A percentile compares a stretch with the other conserved stretches of the same genome.
phyloP scores from a whole-genome alignment of 1,140 invertebrate genomes.

The Drosophila equinoxialis region DNA sequence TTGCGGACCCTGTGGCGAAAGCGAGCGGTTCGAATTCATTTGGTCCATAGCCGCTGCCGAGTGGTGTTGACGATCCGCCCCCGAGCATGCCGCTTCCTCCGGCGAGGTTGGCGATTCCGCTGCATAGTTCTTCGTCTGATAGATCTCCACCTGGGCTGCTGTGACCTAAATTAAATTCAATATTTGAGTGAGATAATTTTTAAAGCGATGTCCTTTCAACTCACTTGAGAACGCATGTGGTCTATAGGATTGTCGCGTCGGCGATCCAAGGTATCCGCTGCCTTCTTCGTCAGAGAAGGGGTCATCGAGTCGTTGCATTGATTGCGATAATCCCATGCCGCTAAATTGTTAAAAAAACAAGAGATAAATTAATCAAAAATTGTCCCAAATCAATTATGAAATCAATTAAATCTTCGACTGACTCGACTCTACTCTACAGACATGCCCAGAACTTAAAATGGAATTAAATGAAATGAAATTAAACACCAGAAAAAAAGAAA shows the following conservation, averaged over 20 bases:
- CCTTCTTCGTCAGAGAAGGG: slow-evolving; percentile 83
- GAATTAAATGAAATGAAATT: slow-evolving; percentile 50
- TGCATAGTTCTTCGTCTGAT: slow-evolving; percentile 87
- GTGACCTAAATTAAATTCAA: slow-evolving; percentile 57
- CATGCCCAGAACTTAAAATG: slow-evolving; percentile 52
- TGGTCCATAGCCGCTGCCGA: slow-evolving; percentile 82
- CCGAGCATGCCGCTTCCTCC: slow-evolving; percentile 75
- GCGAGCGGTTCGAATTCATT: slow-evolving; percentile 83
- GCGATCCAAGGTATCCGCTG: slow-evolving; percentile 83
- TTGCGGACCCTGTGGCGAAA: slow-evolving; percentile 86
- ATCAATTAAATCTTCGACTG: slow-evolving; percentile 30
- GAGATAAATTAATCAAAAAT: slow-evolving; percentile 21
- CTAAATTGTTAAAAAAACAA: slow-evolving; percentile 50
- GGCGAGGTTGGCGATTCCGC: slow-evolving; percentile 84
- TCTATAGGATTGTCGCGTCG: slow-evolving; percentile 83
- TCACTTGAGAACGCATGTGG: slow-evolving; percentile 83
- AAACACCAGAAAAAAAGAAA: slow-evolving; percentile 25
- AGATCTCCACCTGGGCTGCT: slow-evolving; percentile 85
- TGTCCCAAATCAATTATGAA: slow-evolving; percentile 30
- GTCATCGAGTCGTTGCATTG: slow-evolving; percentile 83
- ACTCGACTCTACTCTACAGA: slow-evolving; percentile 61
- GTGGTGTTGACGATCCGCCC: slow-evolving; percentile 81
- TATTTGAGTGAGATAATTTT: not conserved
- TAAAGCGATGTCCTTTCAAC: not conserved
- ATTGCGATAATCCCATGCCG: slow-evolving; percentile 83